phyloP scores from a whole-genome alignment of 37 sponge, comb jelly and placozoan genomes.

The Beroe forskalii region DNA sequence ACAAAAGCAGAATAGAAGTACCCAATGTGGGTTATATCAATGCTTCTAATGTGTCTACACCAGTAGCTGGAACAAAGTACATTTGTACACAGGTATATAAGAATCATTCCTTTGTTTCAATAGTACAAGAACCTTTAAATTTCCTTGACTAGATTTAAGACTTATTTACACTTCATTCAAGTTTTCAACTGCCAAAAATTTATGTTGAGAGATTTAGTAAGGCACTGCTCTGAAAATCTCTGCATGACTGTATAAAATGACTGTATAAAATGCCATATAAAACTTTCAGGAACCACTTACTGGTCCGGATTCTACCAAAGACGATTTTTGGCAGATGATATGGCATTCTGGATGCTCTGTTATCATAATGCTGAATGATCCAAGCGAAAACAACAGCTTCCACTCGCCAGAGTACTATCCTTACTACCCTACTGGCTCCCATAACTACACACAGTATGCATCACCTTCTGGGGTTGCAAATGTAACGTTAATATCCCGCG shows the following conservation, averaged over 20 bases:
- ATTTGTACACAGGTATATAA: conserved; percentile 33
- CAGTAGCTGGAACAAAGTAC: background rate
- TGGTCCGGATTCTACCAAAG: background rate
- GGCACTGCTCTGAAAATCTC: no score
- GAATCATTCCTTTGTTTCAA: no score
- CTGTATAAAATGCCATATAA: no score
- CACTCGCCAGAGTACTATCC: background rate
- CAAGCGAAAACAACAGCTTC: conserved; percentile 4
- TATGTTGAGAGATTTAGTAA: no score
- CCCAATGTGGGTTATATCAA: conserved; percentile 12
- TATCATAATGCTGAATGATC: conserved; percentile 50
- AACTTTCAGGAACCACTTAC: conserved; percentile 48
- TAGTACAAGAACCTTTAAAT: no score
- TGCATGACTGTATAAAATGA: no score
- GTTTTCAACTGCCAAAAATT: no score
- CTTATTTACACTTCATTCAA: no score
- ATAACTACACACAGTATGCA: background rate
- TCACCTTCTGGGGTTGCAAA: background rate
- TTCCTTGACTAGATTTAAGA: no score
- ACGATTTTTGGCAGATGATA: conserved; percentile 24
- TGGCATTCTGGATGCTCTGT: background rate
- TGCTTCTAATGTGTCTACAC: background rate
- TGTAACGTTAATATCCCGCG: background rate
- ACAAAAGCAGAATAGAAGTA: background rate
- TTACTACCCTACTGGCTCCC: background rate